A percentile compares a stretch with the other conserved stretches of the same genome.
Evolutionary conservation across 2,888 invertebrate genomes (phyloP).

Genomic region (Hydriomena furcata): DNA sequence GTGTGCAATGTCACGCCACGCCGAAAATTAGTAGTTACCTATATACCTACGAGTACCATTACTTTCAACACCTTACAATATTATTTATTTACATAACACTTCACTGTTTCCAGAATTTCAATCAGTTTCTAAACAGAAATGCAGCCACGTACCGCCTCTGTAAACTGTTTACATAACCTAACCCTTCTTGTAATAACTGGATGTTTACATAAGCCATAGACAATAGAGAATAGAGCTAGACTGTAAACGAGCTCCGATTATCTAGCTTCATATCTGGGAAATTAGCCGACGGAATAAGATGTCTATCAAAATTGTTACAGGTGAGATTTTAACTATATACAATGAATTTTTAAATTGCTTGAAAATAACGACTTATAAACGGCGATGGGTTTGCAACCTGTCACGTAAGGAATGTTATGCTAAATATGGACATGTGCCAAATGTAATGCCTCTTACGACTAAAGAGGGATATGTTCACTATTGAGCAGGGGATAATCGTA

Average conservation of each 20-base stretch:
- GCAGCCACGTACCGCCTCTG: constrained; percentile 52
- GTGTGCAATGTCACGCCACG: too few relatives aligned
- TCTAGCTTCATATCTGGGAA: constrained; percentile 24
- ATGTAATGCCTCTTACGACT: too few relatives aligned
- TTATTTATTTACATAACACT: background rate
- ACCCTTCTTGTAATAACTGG: constrained; percentile 27
- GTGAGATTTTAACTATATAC: constrained; percentile 21
- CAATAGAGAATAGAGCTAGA: constrained; percentile 42
- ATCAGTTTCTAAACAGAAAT: constrained; percentile 41
- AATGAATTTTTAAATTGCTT: too few relatives aligned
- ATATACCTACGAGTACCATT: too few relatives aligned
- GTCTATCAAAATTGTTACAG: constrained; percentile 33
- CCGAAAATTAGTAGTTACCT: too few relatives aligned
- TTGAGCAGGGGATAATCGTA: too few relatives aligned
- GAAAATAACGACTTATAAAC: too few relatives aligned
- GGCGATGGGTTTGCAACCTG: too few relatives aligned
- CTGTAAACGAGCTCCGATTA: constrained; percentile 1
- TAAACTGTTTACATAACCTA: constrained; percentile 38
- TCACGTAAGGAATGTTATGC: too few relatives aligned
- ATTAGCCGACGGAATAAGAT: constrained; percentile 36
- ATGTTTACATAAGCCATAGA: constrained; percentile 41
- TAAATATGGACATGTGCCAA: too few relatives aligned
- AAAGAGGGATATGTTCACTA: too few relatives aligned
- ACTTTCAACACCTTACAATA: too few relatives aligned
- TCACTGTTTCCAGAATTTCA: constrained; percentile 51